phyloP scores from a whole-genome alignment of 2,797 vertebrate species.

The Diglossa cyanea region DNA sequence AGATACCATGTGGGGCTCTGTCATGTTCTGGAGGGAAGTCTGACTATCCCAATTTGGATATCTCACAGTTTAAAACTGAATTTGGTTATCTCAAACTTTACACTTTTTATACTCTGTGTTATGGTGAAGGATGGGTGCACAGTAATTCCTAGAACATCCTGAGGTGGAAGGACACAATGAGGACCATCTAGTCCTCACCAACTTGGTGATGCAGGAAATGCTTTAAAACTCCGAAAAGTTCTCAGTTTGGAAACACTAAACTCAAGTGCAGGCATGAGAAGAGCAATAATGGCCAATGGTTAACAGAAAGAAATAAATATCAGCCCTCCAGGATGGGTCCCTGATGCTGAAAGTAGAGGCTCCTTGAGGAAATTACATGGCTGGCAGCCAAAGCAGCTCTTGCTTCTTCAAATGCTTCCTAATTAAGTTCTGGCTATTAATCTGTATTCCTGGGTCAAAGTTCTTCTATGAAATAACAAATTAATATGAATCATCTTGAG shows the following conservation, averaged over 20 bases:
- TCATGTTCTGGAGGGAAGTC: background rate
- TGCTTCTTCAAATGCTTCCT: conserved; percentile 44
- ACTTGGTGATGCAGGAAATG: background rate
- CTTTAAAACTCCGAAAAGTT: background rate
- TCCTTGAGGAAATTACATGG: conserved; percentile 20
- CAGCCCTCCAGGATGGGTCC: background rate
- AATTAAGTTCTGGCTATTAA: conserved; percentile 61
- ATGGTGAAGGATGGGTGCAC: background rate
- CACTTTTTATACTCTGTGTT: background rate
- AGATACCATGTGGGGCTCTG: background rate
- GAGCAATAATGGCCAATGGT: background rate
- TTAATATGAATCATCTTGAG: background rate
- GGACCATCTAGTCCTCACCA: background rate
- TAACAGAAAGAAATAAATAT: conserved; percentile 2
- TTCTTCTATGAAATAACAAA: conserved; percentile 36
- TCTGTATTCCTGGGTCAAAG: background rate
- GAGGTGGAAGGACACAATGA: rapidly evolving
- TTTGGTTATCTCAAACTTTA: background rate
- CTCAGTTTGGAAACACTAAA: background rate
- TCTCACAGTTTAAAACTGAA: background rate
- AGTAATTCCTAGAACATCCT: background rate
- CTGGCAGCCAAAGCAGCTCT: conserved; percentile 42
- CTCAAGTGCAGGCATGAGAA: background rate
- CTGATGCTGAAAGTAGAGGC: background rate
- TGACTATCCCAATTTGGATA: background rate